phyloP scores from a whole-genome alignment of 2,113 vertebrate genomes.

The Esox niger region DNA sequence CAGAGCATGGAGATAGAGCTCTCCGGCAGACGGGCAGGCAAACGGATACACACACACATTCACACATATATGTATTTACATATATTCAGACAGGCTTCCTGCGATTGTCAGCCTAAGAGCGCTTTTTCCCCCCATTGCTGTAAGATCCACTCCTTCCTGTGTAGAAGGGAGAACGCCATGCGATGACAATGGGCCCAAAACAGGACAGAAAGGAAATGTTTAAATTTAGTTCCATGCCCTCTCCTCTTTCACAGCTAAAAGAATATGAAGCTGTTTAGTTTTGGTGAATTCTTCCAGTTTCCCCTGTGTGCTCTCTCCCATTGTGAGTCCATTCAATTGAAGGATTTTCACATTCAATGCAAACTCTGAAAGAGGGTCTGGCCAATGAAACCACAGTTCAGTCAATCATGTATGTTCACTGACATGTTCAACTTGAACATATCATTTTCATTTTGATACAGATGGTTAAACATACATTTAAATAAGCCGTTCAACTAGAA shows the following conservation, averaged over 20 bases:
- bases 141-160: slow-evolving; percentile 80
- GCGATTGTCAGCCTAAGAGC: slow-evolving; percentile 72
- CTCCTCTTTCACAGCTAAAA: slow-evolving; percentile 62
- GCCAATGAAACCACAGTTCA: slow-evolving; percentile 64
- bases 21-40: slow-evolving; percentile 42
- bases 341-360: slow-evolving; percentile 72
- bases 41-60: slow-evolving; percentile 64
- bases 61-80: no score
- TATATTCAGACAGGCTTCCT: slow-evolving; percentile 77
- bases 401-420: slow-evolving; percentile 65
- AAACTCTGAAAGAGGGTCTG: slow-evolving; percentile 68
- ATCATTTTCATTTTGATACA: no score
- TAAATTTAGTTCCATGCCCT: slow-evolving; percentile 69
- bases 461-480: no score
- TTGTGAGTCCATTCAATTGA: slow-evolving; percentile 73
- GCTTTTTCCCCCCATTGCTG: slow-evolving; percentile 53
- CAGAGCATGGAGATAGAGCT: slow-evolving; percentile 20
- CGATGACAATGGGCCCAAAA: slow-evolving; percentile 74
- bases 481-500: neutral
- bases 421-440: slow-evolving; percentile 26
- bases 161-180: slow-evolving; percentile 68
- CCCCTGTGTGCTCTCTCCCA: slow-evolving; percentile 56
- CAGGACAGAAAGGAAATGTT: slow-evolving; percentile 75
- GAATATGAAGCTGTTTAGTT: slow-evolving; percentile 60
- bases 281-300: slow-evolving; percentile 58